Conservation (phyloP, 2,113 vertebrate genomes). For the Heterochromis multidens region DNA sequence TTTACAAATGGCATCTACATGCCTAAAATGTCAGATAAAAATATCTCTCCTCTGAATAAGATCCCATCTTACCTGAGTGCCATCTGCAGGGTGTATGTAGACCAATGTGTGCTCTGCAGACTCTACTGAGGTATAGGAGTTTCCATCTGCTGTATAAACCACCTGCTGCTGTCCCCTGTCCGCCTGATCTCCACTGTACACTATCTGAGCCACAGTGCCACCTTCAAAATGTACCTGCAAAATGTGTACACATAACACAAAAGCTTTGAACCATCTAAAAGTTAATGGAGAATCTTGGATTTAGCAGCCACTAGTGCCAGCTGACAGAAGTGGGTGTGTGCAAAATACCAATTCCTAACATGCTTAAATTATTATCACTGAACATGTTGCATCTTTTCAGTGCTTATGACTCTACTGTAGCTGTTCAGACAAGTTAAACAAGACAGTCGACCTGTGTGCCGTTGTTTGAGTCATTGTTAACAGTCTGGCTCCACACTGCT, state of each 20-base stretch:
- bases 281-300: not conserved
- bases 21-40: not conserved
- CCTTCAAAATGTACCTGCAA: conserved; percentile 92
- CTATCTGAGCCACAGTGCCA: conserved; percentile 90
- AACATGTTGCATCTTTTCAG: not conserved
- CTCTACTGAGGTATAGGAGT: conserved; percentile 94
- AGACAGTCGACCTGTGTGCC: conserved; percentile 66
- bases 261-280: not conserved
- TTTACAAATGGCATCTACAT: not conserved
- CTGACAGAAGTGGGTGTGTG: not conserved
- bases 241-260: not conserved
- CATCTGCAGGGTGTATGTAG: conserved; percentile 96
- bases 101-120: conserved; percentile 94
- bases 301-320: not conserved
- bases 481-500: conserved; percentile 71
- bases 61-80: conserved; percentile 79
- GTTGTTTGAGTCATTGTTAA: conserved; percentile 62
- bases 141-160: conserved; percentile 90
- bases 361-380: not conserved
- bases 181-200: conserved; percentile 90
- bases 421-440: not conserved
- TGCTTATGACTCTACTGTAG: not conserved
- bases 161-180: conserved; percentile 88
- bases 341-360: not conserved
- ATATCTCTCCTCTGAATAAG: not conserved